A percentile compares a stretch with the other conserved stretches of the same genome.
These are phyloP conservation scores for Lasioglossum zephyrum DNA, from an alignment of 2,888 invertebrate genomes.

Conservation along the genomic window DNA sequence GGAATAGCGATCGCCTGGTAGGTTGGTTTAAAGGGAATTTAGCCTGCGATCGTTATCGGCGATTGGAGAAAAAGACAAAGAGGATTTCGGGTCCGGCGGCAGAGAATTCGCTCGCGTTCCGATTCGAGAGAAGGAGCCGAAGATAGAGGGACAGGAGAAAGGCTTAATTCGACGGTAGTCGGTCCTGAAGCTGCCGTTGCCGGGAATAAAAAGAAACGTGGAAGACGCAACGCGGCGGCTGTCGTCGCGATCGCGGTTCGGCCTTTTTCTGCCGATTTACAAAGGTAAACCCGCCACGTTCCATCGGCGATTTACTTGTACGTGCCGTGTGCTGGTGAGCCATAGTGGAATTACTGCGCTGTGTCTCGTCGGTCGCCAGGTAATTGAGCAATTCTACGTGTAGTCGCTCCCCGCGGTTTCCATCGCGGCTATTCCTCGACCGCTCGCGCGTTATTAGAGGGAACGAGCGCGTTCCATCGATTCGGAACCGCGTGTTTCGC, in stretches of 20 bases:
- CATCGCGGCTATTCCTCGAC: conserved; percentile 15
- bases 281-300: conserved; percentile 71
- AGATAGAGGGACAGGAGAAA: not conserved
- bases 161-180: conserved; percentile 58
- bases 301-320: conserved; percentile 63
- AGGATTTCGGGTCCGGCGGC: conserved; percentile 21
- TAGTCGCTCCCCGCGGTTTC: conserved; percentile 52
- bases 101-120: not conserved
- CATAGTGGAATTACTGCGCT: conserved; percentile 56
- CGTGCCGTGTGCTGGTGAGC: conserved; percentile 24
- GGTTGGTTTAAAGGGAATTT: conserved; percentile 6
- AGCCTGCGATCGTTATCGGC: conserved; percentile 15
- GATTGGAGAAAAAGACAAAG: conserved; percentile 2
- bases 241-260: conserved; percentile 58
- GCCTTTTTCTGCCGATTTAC: conserved; percentile 73
- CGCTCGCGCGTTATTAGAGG: conserved; percentile 18
- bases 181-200: not conserved
- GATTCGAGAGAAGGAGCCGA: conserved; percentile 11
- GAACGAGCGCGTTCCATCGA: not conserved
- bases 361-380: conserved; percentile 18
- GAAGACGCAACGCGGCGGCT: conserved; percentile 26
- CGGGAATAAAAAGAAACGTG: conserved; percentile 11
- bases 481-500: not conserved
- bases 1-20: conserved; percentile 2
- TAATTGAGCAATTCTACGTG: conserved; percentile 77